Base-by-base conservation (phyloP, 2,888 invertebrate genomes). In the Melanchra persicariae region DNA sequence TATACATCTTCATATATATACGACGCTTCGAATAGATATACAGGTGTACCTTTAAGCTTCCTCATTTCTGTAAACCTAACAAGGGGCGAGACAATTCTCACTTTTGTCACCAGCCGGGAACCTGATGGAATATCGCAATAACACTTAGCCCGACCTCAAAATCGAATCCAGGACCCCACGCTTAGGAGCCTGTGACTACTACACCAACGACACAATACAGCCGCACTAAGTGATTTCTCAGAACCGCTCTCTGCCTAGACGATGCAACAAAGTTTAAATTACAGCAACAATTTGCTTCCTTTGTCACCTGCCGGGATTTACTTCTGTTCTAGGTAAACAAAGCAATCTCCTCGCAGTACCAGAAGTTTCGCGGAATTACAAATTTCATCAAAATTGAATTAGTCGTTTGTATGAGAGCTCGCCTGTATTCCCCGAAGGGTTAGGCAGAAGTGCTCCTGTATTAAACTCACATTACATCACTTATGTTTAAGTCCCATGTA, bases 371-470 rank as follows among this genome's bases (percentile, higher is more conserved):
- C 24, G 17, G 24, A 24, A 47, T 24, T 24, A 37, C 24, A n/a
- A 30, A 45, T 64, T 62, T 63, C 10, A 64, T 34, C 34, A 34
- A 47, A 37, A n/a, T n/a, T 12, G 24, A 17, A 24, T n/a, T 34
- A 37, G 17, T 24, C 7, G 10, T 24, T 65, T 34, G 47, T 17
- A 12, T 66, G 45, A 45, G n/a, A n/a, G n/a, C n/a, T n/a, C n/a
- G n/a, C n/a, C n/a, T n/a, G n/a, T n/a, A n/a, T n/a, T n/a, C n/a
- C n/a, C n/a, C n/a, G n/a, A n/a, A n/a, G n/a, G n/a, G n/a, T n/a
- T n/a, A n/a, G n/a, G n/a, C n/a, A n/a, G n/a, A n/a, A n/a, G n/a
- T n/a, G n/a, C n/a, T n/a, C n/a, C n/a, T n/a, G n/a, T n/a, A n/a
- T n/a, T n/a, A n/a, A n/a, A n/a, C n/a, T n/a, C n/a, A n/a, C n/a